These are phyloP conservation scores for Stictocephala bisonia DNA, from an alignment of 2,888 invertebrate genomes.

Conservation along the genomic window DNA sequence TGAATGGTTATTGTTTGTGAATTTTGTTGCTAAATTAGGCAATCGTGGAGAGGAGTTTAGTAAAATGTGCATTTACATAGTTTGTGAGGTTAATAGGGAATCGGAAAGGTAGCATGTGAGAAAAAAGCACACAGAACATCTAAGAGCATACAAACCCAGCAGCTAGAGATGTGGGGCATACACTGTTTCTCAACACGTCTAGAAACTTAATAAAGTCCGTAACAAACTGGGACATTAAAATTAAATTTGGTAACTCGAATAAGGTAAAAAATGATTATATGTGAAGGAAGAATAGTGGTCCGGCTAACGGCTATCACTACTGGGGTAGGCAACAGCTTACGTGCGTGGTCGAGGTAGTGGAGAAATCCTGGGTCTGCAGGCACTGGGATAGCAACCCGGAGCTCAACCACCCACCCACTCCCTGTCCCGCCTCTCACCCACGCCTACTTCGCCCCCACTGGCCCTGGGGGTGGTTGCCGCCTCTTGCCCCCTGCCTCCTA, in stretches of 20 bases:
- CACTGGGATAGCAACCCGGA: no score
- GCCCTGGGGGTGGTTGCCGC: no score
- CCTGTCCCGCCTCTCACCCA: no score
- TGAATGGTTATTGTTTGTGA: no score
- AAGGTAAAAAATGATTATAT: no score
- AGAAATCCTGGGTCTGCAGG: slow-evolving; percentile 22
- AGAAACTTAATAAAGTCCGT: slow-evolving; percentile 37
- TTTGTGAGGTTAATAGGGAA: neutral
- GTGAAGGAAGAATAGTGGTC: slow-evolving; percentile 17
- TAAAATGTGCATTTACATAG: neutral
- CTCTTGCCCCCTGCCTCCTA: no score
- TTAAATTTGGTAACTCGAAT: slow-evolving; percentile 20
- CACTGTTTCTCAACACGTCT: slow-evolving; percentile 39
- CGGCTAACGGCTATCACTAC: slow-evolving; percentile 38
- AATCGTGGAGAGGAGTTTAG: no score
- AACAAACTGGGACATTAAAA: slow-evolving; percentile 38
- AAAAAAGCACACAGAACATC: neutral
- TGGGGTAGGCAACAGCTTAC: slow-evolving; percentile 3
- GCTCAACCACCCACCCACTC: no score
- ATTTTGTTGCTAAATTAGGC: no score
- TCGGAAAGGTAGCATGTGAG: neutral
- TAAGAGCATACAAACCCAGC: slow-evolving; percentile 34
- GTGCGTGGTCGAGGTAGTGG: slow-evolving; percentile 5
- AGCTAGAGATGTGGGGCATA: slow-evolving; percentile 32
- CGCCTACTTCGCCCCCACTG: no score